A percentile compares a stretch with the other conserved stretches of the same genome.
phyloP scores from a whole-genome alignment of 2,797 vertebrate genomes.

The Acipenser oxyrinchus region DNA sequence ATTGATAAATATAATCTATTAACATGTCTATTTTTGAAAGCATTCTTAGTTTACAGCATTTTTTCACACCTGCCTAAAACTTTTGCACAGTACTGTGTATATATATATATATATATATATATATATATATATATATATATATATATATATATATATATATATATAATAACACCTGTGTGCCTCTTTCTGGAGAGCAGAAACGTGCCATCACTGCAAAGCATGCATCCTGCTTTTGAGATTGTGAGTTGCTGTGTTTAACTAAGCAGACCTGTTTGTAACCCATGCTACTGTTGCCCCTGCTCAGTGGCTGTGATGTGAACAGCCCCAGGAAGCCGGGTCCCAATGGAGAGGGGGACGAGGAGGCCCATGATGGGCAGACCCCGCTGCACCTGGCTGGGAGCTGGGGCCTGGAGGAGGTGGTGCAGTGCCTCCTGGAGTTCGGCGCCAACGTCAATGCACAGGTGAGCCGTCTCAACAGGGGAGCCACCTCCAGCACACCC shows the following conservation, averaged over 20 bases:
- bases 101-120: too few relatives aligned
- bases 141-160: too few relatives aligned
- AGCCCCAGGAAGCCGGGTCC: constrained; percentile 80
- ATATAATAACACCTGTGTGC: not conserved
- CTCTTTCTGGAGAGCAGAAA: too few relatives aligned
- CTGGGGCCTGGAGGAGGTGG: constrained; percentile 92
- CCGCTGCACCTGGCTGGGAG: constrained; percentile 88
- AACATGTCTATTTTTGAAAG: too few relatives aligned
- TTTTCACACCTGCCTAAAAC: too few relatives aligned
- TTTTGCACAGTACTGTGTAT: too few relatives aligned
- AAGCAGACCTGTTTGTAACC: not conserved
- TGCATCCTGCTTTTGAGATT: too few relatives aligned
- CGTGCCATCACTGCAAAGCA: too few relatives aligned
- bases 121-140: too few relatives aligned
- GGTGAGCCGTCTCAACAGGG: constrained; percentile 47
- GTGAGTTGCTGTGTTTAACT: too few relatives aligned
- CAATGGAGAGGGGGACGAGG: constrained; percentile 90
- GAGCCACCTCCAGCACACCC: not conserved
- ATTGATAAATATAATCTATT: too few relatives aligned
- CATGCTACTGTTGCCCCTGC: not conserved
- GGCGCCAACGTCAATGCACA: constrained; percentile 93
- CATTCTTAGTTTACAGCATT: too few relatives aligned
- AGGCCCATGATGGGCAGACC: constrained; percentile 88
- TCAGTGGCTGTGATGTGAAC: constrained; percentile 89
- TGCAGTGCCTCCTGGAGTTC: constrained; percentile 96